Conservation (phyloP, 2,113 vertebrate species). For the Orientallactaga bullata region DNA sequence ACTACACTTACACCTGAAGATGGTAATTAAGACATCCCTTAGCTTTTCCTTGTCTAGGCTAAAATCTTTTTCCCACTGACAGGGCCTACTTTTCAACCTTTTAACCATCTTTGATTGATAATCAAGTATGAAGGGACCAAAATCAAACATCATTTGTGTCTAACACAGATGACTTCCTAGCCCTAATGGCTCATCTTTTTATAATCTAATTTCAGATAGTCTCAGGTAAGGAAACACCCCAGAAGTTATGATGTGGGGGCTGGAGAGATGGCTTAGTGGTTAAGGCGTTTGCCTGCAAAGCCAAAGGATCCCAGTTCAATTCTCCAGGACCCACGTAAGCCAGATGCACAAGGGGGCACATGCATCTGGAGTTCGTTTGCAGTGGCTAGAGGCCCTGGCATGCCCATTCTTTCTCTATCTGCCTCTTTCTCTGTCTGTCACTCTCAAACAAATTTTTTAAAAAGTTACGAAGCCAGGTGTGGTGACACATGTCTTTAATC, state of each 20-base stretch:
- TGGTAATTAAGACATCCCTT: conserved; percentile 49
- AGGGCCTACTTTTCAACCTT: conserved; percentile 19
- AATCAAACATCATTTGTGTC: background rate
- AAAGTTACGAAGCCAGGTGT: too few species aligned
- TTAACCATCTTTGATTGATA: conserved; percentile 56
- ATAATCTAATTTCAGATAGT: conserved; percentile 29
- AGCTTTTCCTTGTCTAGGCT: conserved; percentile 49
- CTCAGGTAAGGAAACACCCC: background rate
- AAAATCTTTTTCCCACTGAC: background rate
- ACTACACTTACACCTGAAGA: conserved; percentile 31
- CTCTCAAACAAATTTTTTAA: too few species aligned
- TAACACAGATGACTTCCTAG: conserved; percentile 55
- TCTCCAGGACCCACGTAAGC: too few species aligned
- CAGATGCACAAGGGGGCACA: too few species aligned
- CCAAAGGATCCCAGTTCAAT: too few species aligned
- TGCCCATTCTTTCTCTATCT: too few species aligned
- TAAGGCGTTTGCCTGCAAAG: too few species aligned
- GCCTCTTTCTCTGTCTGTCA: too few species aligned
- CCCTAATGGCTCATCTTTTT: conserved; percentile 2
- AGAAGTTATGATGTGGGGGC: background rate
- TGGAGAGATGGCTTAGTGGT: too few species aligned
- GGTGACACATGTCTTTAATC: too few species aligned
- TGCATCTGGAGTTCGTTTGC: too few species aligned
- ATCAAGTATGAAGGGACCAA: background rate
- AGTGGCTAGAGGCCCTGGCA: too few species aligned